Conservation (phyloP, 2,888 invertebrate genomes). For the Sesia apiformis region DNA sequence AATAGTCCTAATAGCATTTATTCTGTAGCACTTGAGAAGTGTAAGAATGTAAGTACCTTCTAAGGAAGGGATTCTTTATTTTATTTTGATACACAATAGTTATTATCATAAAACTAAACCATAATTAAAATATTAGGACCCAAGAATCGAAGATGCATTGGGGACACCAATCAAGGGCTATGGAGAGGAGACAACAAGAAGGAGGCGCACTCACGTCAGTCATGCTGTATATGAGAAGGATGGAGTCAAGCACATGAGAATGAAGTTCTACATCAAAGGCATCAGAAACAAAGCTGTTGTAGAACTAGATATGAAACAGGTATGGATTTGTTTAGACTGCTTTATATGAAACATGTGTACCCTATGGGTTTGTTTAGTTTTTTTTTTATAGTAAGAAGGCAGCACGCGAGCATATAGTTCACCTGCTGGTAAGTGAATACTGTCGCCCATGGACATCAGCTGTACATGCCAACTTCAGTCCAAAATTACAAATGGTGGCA, state of each 20-base stretch:
- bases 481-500: no score
- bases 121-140: conserved; percentile 63
- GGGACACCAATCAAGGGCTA: conserved; percentile 93
- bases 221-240: conserved; percentile 84
- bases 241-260: conserved; percentile 86
- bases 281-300: conserved; percentile 86
- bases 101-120: no score
- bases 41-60: conserved; percentile 72
- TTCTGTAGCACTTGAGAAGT: conserved; percentile 83
- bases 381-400: no score
- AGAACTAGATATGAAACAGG: conserved; percentile 89
- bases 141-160: conserved; percentile 84
- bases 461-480: no score
- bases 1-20: conserved; percentile 91
- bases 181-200: conserved; percentile 89
- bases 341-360: no score
- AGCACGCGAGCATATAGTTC: no score
- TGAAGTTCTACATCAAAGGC: conserved; percentile 94
- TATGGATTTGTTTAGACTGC: conserved; percentile 33
- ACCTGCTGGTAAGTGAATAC: no score
- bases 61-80: no score
- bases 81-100: no score
- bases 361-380: no score
- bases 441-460: no score
- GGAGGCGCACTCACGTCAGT: conserved; percentile 88